Percentiles rank a stretch among this genome's conserved stretches.
phyloP scores from a whole-genome alignment of 2,888 invertebrate genomes.

The Mactromeris polynyma region DNA sequence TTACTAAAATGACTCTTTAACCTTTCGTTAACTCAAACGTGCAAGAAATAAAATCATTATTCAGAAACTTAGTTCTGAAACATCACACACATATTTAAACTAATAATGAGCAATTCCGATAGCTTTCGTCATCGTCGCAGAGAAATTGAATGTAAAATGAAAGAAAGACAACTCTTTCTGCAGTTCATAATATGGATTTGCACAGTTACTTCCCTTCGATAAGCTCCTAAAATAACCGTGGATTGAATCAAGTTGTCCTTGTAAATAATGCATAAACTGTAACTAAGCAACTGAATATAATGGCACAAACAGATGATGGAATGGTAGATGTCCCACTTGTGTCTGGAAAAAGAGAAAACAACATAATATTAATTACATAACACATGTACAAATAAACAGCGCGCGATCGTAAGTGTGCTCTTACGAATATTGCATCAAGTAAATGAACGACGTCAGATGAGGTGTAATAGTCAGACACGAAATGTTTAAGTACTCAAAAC shows the following conservation, averaged over 20 bases:
- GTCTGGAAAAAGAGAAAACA: constrained; percentile 18
- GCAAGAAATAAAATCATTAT: no score
- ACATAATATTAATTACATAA: background rate
- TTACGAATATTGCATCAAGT: no score
- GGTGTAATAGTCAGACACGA: no score
- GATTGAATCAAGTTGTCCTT: constrained; percentile 9
- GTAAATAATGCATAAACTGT: constrained; percentile 13
- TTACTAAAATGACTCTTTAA: no score
- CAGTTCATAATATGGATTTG: constrained; percentile 20
- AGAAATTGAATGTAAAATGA: background rate
- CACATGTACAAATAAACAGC: background rate
- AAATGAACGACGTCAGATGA: no score
- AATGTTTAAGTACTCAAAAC: no score
- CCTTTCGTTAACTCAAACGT: no score
- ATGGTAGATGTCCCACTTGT: background rate
- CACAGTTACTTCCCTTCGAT: constrained; percentile 19
- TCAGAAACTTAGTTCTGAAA: no score
- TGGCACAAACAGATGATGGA: background rate
- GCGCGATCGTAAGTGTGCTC: no score
- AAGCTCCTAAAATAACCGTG: background rate
- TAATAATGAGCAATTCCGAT: background rate
- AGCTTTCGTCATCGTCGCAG: background rate
- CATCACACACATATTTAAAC: background rate
- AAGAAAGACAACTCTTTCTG: constrained; percentile 32
- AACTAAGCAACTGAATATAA: constrained; percentile 30